These are phyloP conservation scores for Epinephelus fuscoguttatus DNA, from an alignment of 2,113 vertebrate species.

Conservation along the genomic window DNA sequence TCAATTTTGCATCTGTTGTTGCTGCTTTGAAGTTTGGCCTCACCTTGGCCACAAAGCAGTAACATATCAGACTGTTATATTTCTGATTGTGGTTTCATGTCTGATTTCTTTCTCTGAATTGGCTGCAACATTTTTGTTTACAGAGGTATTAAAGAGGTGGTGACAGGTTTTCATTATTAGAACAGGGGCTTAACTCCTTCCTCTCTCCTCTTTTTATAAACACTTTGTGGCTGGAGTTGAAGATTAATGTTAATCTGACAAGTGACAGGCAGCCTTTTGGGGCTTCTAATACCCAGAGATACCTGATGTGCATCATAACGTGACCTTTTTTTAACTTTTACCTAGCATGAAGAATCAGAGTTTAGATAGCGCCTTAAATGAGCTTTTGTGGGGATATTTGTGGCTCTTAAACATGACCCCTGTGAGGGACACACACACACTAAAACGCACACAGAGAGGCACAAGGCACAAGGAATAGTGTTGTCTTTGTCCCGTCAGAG, in stretches of 20 bases:
- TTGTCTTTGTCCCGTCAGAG: constrained; percentile 75
- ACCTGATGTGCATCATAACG: constrained; percentile 12
- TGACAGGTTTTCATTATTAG: constrained; percentile 44
- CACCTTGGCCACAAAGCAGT: constrained; percentile 3
- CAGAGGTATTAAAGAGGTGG: constrained; percentile 26
- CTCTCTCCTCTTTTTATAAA: constrained; percentile 25
- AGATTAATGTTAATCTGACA: constrained; percentile 36
- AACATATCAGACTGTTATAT: constrained; percentile 18
- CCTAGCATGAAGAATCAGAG: neutral
- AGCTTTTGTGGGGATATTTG: constrained; percentile 40
- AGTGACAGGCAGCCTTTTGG: constrained; percentile 38
- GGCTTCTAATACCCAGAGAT: neutral
- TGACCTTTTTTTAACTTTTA: constrained; percentile 28
- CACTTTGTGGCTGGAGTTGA: constrained; percentile 33
- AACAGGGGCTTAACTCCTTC: constrained; percentile 34
- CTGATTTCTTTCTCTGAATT: constrained; percentile 25
- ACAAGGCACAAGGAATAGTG: constrained; percentile 66
- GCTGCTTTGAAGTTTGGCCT: neutral
- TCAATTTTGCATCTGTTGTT: constrained; percentile 16
- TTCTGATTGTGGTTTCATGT: constrained; percentile 28
- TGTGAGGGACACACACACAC: constrained; percentile 32
- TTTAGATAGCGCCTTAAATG: constrained; percentile 14
- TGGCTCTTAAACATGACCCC: constrained; percentile 51
- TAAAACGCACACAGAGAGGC: constrained; percentile 2
- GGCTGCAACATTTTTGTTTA: constrained; percentile 25